These are phyloP conservation scores for Eupithecia subumbrata DNA, from an alignment of 2,888 invertebrate genomes.

Conservation along the genomic window DNA sequence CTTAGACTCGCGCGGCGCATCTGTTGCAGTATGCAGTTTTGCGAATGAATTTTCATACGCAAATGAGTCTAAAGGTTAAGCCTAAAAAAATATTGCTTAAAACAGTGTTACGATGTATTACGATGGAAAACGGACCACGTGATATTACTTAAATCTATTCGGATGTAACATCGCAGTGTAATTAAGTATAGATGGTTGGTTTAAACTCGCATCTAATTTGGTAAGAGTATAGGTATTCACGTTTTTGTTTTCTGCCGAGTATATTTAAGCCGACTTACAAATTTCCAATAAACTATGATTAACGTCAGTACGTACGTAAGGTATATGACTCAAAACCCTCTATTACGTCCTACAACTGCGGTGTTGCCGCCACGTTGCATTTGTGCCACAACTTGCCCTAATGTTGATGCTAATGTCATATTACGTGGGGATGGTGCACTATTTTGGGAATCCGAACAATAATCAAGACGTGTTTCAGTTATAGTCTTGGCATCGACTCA, in stretches of 20 bases:
- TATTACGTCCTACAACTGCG: background rate
- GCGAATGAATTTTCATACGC: too few species aligned
- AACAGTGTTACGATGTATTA: too few species aligned
- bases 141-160: too few species aligned
- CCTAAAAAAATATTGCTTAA: too few species aligned
- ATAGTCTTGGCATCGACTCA: slow-evolving; percentile 27
- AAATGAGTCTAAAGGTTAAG: too few species aligned
- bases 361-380: background rate
- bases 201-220: background rate
- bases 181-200: too few species aligned
- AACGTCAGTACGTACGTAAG: background rate
- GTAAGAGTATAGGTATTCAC: background rate
- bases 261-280: background rate
- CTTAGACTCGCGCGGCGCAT: too few species aligned
- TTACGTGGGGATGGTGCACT: slow-evolving; percentile 13
- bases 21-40: too few species aligned
- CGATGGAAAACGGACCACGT: too few species aligned
- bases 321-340: slow-evolving; percentile 11
- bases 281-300: background rate
- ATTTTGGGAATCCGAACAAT: slow-evolving; percentile 22
- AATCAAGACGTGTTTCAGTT: slow-evolving; percentile 10
- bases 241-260: background rate
- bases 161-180: too few species aligned
- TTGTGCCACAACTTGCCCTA: background rate
- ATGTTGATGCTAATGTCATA: background rate